Evolutionary conservation across 37 sponge, comb jelly and placozoan genomes (phyloP), one percentile per base, ranked within the genome.

Genomic region (Aphrocallistes beatrix): DNA sequence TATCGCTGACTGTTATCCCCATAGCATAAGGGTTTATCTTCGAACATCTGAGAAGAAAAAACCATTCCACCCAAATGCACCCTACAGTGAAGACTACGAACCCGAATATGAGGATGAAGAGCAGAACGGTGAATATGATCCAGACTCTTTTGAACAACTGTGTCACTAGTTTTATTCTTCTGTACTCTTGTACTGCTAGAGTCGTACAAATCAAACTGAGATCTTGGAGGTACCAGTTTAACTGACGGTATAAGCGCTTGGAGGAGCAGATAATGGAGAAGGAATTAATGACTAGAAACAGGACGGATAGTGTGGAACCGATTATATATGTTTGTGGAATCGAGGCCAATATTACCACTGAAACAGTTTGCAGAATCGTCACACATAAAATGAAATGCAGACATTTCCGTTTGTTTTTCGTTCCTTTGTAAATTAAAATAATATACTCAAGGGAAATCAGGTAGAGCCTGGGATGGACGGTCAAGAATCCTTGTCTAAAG

Each of bases 311-410:
- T 6, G 75, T 60, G 21, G 10, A 60, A 8, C 75, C 75, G 10
- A 60, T 60, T 60, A 60, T 60, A 30, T 60, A 60, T 60, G 75
- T 60, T 13, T 60, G 17, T 60, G n/a, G n/a, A n/a, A n/a, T n/a
- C n/a, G n/a, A n/a, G n/a, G n/a, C n/a, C n/a, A n/a, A n/a, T n/a
- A n/a, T n/a, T n/a, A n/a, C n/a, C n/a, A n/a, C n/a, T n/a, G n/a
- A n/a, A n/a, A n/a, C n/a, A n/a, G n/a, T n/a, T n/a, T n/a, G n/a
- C n/a, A n/a, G n/a, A n/a, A n/a, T n/a, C n/a, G n/a, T n/a, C n/a
- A n/a, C n/a, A n/a, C n/a, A n/a, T n/a, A n/a, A n/a, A n/a, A n/a
- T n/a, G n/a, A n/a, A n/a, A n/a, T n/a, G n/a, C n/a, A n/a, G n/a
- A n/a, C n/a, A n/a, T n/a, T n/a, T n/a, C n/a, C n/a, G n/a, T n/a